Evolutionary conservation across 2,113 vertebrate genomes (phyloP).

Genomic region (Nycticryphes semicollaris): DNA sequence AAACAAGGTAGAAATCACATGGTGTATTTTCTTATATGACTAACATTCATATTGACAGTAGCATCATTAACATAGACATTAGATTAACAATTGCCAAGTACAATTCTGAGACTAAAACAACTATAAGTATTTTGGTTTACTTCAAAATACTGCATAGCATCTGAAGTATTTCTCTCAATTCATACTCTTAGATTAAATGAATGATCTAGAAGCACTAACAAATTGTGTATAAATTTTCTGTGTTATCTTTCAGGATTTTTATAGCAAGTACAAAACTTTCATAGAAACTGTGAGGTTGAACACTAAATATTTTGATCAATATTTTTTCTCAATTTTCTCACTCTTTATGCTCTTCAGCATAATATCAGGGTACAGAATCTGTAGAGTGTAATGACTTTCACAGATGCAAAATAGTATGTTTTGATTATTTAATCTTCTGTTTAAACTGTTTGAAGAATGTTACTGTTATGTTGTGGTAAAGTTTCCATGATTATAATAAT

Average conservation of each 20-base stretch:
- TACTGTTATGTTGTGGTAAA: background rate
- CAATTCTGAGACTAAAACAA: background rate
- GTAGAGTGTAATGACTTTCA: background rate
- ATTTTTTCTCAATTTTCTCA: background rate
- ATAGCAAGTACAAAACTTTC: background rate
- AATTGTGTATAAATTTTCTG: background rate
- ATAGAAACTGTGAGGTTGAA: background rate
- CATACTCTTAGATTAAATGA: background rate
- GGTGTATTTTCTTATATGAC: background rate
- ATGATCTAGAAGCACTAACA: background rate
- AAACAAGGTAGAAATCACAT: background rate
- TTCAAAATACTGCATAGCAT: background rate
- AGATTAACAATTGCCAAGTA: background rate
- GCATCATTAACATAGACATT: background rate
- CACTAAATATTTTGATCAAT: background rate
- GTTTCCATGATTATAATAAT: background rate
- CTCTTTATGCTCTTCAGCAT: background rate
- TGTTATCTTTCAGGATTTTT: background rate
- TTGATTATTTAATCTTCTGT: background rate
- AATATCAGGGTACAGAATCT: background rate
- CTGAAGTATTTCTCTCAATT: background rate
- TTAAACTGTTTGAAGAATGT: background rate
- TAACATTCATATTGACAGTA: background rate
- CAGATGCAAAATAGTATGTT: background rate
- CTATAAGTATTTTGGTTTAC: background rate